phyloP scores from a whole-genome alignment of 2,113 vertebrate species.

The Grus americana region DNA sequence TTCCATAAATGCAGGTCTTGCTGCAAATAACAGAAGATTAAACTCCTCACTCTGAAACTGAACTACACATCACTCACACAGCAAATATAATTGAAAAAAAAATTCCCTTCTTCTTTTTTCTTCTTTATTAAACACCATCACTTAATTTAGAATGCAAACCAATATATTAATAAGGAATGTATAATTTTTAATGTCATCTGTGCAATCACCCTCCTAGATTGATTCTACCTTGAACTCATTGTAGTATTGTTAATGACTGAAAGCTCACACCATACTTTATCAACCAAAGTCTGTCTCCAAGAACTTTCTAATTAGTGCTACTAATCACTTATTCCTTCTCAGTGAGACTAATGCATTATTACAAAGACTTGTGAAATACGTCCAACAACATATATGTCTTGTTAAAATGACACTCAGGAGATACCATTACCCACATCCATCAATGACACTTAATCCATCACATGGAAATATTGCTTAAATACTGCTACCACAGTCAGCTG shows the following conservation, averaged over 20 bases:
- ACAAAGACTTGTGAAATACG: conserved; percentile 63
- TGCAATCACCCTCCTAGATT: conserved; percentile 51
- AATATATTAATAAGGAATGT: conserved; percentile 55
- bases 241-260: conserved; percentile 65
- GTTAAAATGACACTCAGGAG: conserved; percentile 72
- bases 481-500: conserved; percentile 34
- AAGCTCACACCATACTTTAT: conserved; percentile 47
- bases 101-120: background rate
- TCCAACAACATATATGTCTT: conserved; percentile 69
- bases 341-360: conserved; percentile 59
- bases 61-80: background rate
- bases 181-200: conserved; percentile 52
- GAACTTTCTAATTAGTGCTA: conserved; percentile 77
- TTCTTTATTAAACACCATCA: conserved; percentile 46
- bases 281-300: conserved; percentile 65
- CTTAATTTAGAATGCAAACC: conserved; percentile 67
- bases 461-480: conserved; percentile 66
- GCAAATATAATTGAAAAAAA: conserved; percentile 13
- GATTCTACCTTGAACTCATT: conserved; percentile 63
- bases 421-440: conserved; percentile 66
- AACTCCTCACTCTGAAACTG: conserved; percentile 7
- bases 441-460: conserved; percentile 72
- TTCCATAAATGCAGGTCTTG: background rate
- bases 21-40: conserved; percentile 33
- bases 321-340: conserved; percentile 74